Conservation (phyloP, 2,888 invertebrate genomes). For the Rhorus exstirpatorius region DNA sequence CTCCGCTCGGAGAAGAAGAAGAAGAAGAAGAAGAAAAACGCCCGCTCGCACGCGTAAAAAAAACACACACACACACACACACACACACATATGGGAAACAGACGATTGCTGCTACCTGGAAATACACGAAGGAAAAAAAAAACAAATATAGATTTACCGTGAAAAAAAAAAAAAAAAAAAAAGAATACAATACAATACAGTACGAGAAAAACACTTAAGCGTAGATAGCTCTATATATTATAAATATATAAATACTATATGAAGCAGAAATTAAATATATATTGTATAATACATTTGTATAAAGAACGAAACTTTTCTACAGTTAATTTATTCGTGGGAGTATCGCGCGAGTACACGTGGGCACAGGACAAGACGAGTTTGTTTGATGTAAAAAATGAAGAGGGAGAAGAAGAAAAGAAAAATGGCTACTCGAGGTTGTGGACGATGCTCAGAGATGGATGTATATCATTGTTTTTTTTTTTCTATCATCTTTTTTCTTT, state of each 20-base stretch:
- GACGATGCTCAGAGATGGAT: constrained; percentile 10
- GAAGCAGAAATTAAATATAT: constrained; percentile 81
- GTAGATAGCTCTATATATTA: constrained; percentile 84
- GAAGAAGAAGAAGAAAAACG: constrained; percentile 51
- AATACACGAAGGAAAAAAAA: constrained; percentile 18
- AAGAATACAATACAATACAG: constrained; percentile 35
- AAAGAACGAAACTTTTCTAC: constrained; percentile 85
- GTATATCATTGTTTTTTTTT: background rate
- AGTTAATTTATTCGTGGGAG: constrained; percentile 85
- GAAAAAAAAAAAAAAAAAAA: background rate
- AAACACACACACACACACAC: constrained; percentile 38
- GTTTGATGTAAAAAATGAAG: constrained; percentile 23
- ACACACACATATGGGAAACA: constrained; percentile 20
- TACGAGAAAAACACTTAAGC: constrained; percentile 76
- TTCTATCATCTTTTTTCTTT: background rate
- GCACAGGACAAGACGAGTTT: constrained; percentile 61
- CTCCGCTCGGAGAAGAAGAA: constrained; percentile 36
- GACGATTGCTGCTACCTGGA: background rate
- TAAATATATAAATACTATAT: constrained; percentile 82
- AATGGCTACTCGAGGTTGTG: constrained; percentile 17
- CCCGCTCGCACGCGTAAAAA: background rate
- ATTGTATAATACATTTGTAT: constrained; percentile 86
- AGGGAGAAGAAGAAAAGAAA: background rate
- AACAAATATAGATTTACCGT: constrained; percentile 12
- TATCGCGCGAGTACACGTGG: constrained; percentile 77